Conservation (phyloP, 2,797 vertebrate genomes). For the Sebastes ruberrimus region DNA sequence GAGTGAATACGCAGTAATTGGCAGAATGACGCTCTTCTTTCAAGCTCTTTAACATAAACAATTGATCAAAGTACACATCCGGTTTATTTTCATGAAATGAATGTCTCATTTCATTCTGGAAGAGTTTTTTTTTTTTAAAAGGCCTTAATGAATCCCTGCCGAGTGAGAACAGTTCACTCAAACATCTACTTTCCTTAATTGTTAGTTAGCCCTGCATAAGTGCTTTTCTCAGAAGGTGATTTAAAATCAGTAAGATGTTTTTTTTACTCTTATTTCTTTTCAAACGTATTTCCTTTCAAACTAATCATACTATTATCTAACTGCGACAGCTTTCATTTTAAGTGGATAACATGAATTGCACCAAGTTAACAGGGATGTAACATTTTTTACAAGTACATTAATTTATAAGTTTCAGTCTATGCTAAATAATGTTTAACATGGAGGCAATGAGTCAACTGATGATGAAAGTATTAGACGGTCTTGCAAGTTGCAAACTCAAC, state of each 20-base stretch:
- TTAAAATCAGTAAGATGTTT: not conserved
- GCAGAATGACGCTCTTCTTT: conserved; percentile 1
- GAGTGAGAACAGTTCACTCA: conserved; percentile 31
- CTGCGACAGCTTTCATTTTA: not conserved
- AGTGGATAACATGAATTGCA: not conserved
- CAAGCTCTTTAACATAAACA: conserved; percentile 25
- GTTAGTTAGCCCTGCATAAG: conserved; percentile 25
- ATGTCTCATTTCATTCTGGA: conserved; percentile 11
- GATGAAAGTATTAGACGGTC: not conserved
- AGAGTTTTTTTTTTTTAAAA: conserved; percentile 34
- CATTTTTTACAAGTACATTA: not conserved
- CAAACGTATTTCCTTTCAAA: not conserved
- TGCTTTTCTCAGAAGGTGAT: not conserved
- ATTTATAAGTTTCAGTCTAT: not conserved
- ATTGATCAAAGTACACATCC: conserved; percentile 21
- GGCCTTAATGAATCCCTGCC: conserved; percentile 35
- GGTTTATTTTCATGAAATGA: conserved; percentile 10
- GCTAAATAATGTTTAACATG: not conserved
- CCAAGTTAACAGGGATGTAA: not conserved
- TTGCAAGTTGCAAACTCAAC: conserved; percentile 6
- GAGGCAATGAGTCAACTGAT: not conserved
- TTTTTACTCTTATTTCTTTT: not conserved
- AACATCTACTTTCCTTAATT: conserved; percentile 51
- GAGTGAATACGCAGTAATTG: conserved; percentile 14
- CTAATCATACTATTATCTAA: not conserved